These are phyloP conservation scores for Crepidodera aurea DNA, from an alignment of 2,888 invertebrate genomes.

Conservation along the genomic window DNA sequence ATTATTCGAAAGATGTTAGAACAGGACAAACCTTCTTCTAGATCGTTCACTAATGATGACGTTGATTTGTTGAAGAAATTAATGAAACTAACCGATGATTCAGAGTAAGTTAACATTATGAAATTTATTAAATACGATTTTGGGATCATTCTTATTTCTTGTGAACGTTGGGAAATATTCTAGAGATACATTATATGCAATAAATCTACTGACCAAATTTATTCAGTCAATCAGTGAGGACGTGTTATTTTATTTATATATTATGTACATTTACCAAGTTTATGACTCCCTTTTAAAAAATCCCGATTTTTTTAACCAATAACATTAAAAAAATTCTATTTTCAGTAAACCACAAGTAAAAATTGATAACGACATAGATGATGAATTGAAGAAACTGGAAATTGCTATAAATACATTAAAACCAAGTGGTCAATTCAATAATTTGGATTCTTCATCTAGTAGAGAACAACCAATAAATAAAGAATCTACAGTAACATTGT, in stretches of 20 bases:
- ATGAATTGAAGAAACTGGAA: constrained; percentile 49
- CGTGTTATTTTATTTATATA: too few relatives aligned
- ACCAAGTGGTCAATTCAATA: constrained; percentile 41
- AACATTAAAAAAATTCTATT: background rate
- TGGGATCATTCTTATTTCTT: too few relatives aligned
- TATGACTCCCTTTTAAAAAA: too few relatives aligned
- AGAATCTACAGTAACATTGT: background rate
- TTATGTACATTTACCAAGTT: too few relatives aligned
- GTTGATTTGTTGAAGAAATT: constrained; percentile 30
- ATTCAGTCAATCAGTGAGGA: too few relatives aligned
- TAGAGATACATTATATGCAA: too few relatives aligned
- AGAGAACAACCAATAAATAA: background rate
- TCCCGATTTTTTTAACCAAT: too few relatives aligned
- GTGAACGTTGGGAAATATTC: too few relatives aligned
- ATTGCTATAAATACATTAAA: constrained; percentile 50
- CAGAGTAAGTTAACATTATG: constrained; percentile 19
- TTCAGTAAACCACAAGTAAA: constrained; percentile 35
- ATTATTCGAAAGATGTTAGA: constrained; percentile 14
- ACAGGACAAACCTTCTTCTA: constrained; percentile 3
- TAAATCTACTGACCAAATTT: too few relatives aligned
- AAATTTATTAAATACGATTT: background rate
- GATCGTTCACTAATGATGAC: constrained; percentile 21
- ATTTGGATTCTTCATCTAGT: background rate
- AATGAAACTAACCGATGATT: constrained; percentile 12
- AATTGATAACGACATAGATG: constrained; percentile 42